Evolutionary conservation across 2,888 invertebrate species (phyloP).

Genomic region (Orthosia gothica): DNA sequence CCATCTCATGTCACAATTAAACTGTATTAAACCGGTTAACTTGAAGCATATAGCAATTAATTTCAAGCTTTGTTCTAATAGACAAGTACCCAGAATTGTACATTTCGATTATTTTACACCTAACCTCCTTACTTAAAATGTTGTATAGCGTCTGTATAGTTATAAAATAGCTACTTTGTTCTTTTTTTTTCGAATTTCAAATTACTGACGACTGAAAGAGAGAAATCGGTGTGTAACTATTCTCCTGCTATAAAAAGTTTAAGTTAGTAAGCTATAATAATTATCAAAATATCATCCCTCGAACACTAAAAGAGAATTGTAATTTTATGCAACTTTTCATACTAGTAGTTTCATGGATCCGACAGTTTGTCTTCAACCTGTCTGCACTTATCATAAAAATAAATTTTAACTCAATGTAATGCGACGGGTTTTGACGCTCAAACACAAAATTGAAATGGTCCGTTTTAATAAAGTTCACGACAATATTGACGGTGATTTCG

Average conservation of each 20-base stretch:
- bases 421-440: slow-evolving; percentile 18
- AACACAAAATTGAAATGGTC: slow-evolving; percentile 32
- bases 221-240: too few species aligned
- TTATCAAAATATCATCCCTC: neutral
- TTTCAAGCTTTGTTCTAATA: neutral
- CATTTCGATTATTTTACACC: neutral
- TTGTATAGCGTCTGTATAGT: too few species aligned
- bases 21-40: neutral
- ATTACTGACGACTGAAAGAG: too few species aligned
- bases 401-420: slow-evolving; percentile 22
- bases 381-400: slow-evolving; percentile 22
- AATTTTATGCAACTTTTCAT: neutral
- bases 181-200: too few species aligned
- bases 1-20: neutral
- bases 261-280: neutral
- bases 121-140: too few species aligned
- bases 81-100: neutral
- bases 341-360: neutral
- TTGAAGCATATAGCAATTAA: neutral
- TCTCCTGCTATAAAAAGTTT: neutral
- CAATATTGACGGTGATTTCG: slow-evolving; percentile 43
- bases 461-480: slow-evolving; percentile 21
- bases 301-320: neutral
- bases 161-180: too few species aligned
- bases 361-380: slow-evolving; percentile 8